Percentiles rank a stretch among this genome's conserved stretches.
phyloP scores from a whole-genome alignment of 2,888 invertebrate species.

The Cerceris rybyensis region DNA sequence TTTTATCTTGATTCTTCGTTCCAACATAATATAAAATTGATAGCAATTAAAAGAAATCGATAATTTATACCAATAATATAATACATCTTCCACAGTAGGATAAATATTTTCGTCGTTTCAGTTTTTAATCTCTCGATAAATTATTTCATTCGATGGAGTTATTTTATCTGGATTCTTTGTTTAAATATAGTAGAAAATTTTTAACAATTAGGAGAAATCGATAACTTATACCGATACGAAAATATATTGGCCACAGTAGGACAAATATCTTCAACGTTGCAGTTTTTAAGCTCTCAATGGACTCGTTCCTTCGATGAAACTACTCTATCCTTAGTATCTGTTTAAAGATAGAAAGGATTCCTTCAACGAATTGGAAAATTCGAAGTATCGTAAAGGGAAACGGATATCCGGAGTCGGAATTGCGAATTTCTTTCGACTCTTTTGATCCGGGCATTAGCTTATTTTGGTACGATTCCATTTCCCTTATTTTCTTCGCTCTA shows the following conservation, averaged over 20 bases:
- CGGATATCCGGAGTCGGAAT: constrained; percentile 3
- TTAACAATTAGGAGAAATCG: neutral
- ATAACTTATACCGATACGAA: neutral
- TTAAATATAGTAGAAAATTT: too few relatives aligned
- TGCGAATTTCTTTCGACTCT: constrained; percentile 31
- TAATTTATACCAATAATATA: too few relatives aligned
- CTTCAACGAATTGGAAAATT: constrained; percentile 35
- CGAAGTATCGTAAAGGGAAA: constrained; percentile 23
- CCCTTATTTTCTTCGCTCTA: neutral
- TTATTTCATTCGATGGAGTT: neutral
- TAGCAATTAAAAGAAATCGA: too few relatives aligned
- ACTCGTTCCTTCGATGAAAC: too few relatives aligned
- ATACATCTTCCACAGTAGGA: too few relatives aligned
- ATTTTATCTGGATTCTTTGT: too few relatives aligned
- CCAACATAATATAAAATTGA: too few relatives aligned
- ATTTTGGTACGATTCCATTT: constrained; percentile 10
- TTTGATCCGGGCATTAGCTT: constrained; percentile 1
- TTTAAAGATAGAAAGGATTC: constrained; percentile 46
- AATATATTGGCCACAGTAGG: too few relatives aligned
- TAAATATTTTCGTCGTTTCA: too few relatives aligned
- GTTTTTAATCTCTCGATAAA: neutral
- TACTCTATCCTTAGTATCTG: constrained; percentile 4
- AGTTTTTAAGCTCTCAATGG: too few relatives aligned
- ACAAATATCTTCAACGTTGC: too few relatives aligned
- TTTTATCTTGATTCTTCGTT: too few relatives aligned